Evolutionary conservation across 1,140 invertebrate species (phyloP).

Genomic region (Drosophila sp.): DNA sequence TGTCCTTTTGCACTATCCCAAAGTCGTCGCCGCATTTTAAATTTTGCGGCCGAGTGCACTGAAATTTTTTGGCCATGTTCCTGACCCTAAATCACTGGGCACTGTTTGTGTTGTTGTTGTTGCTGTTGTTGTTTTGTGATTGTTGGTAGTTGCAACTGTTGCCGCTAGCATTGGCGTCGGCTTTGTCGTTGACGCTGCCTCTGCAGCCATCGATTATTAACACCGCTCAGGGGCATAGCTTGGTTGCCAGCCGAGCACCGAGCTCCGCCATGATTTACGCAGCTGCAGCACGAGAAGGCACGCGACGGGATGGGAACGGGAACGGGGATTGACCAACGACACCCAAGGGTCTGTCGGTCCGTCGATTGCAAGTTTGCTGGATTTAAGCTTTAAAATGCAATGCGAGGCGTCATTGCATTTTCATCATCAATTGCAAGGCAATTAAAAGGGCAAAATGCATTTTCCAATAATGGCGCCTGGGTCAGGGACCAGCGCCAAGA

Average conservation of each 20-base stretch:
- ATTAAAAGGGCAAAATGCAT: conserved; percentile 67
- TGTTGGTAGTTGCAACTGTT: conserved; percentile 28
- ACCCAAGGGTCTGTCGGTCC: conserved; percentile 34
- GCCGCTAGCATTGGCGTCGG: conserved; percentile 14
- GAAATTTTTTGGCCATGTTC: conserved; percentile 58
- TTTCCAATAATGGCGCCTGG: conserved; percentile 69
- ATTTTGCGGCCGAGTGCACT: conserved; percentile 58
- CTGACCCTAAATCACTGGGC: conserved; percentile 70
- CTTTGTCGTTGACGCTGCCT: conserved; percentile 18
- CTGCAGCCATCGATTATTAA: conserved; percentile 73
- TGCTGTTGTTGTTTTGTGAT: conserved; percentile 5
- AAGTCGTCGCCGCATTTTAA: conserved; percentile 36
- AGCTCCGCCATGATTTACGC: conserved; percentile 38
- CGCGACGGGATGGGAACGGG: neutral
- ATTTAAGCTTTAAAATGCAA: conserved; percentile 45
- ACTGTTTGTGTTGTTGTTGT: conserved; percentile 38
- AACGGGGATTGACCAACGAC: conserved; percentile 44
- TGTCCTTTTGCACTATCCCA: conserved; percentile 17
- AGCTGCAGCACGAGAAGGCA: neutral
- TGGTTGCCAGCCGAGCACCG: neutral
- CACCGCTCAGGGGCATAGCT: conserved; percentile 28
- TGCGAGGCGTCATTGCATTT: conserved; percentile 7
- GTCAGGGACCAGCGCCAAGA: conserved; percentile 1
- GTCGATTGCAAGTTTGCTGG: conserved; percentile 4
- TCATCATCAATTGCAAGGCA: conserved; percentile 64